These are phyloP conservation scores for Microplitis mediator DNA, from an alignment of 1,140 invertebrate species.

Conservation along the genomic window DNA sequence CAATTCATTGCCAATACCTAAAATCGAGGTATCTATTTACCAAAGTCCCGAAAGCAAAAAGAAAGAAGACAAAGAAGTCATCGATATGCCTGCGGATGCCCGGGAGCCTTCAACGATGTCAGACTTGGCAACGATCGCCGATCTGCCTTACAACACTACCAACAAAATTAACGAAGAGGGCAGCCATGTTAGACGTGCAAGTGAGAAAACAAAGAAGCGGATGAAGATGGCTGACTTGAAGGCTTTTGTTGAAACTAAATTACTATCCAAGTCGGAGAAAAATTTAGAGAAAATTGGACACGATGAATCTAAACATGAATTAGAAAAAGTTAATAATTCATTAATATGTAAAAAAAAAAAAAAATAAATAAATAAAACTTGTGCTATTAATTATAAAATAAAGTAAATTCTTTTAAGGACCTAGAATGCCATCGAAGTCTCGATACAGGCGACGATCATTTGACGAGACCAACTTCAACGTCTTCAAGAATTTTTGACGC, in stretches of 20 bases:
- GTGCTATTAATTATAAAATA: conserved; percentile 41
- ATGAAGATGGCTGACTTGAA: conserved; percentile 90
- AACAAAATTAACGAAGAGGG: conserved; percentile 65
- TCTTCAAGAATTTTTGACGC: conserved; percentile 67
- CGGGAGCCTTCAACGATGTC: conserved; percentile 67
- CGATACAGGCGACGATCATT: conserved; percentile 75
- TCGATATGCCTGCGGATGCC: conserved; percentile 75
- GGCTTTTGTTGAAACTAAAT: conserved; percentile 88
- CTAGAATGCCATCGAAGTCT: conserved; percentile 81
- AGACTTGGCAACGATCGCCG: conserved; percentile 29
- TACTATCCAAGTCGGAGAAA: conserved; percentile 89
- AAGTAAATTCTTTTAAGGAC: conserved; percentile 6
- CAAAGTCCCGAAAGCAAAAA: conserved; percentile 74
- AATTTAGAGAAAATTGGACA: conserved; percentile 87
- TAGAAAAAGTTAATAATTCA: conserved; percentile 56
- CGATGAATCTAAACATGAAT: conserved; percentile 69
- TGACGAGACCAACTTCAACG: conserved; percentile 71
- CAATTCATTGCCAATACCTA: conserved; percentile 91
- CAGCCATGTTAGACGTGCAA: conserved; percentile 71
- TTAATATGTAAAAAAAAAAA: conserved; percentile 25
- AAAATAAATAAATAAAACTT: conserved; percentile 31
- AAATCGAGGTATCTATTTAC: conserved; percentile 87
- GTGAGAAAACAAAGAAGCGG: conserved; percentile 81
- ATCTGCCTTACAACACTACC: conserved; percentile 27
- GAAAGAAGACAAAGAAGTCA: conserved; percentile 74